Conservation (phyloP, 2,888 invertebrate genomes). For the Agrilus biguttatus region DNA sequence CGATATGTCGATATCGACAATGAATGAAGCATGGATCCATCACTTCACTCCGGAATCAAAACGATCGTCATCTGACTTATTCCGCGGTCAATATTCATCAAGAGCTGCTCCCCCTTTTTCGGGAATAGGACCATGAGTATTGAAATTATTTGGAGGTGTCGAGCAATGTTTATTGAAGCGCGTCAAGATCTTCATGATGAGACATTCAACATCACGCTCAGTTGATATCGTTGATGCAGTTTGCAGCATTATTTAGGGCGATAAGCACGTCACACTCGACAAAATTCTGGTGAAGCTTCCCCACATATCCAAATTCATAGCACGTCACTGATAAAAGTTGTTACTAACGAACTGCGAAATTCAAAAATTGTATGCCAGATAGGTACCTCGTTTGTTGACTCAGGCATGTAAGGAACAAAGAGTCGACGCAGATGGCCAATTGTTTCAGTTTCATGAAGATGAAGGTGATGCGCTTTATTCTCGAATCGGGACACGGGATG, state of each 20-base stretch:
- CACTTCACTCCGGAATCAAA: no score
- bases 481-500: slow-evolving; percentile 9
- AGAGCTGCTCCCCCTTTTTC: no score
- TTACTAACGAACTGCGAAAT: background rate
- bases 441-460: background rate
- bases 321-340: background rate
- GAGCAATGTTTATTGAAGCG: background rate
- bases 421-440: background rate
- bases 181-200: background rate
- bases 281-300: slow-evolving; percentile 5
- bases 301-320: background rate
- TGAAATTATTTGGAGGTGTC: background rate
- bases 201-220: background rate
- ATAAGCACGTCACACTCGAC: no score
- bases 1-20: no score
- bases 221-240: no score
- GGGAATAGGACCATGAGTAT: background rate
- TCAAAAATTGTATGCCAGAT: no score
- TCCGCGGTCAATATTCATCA: no score
- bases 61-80: no score
- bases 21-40: no score
- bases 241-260: no score
- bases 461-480: background rate
- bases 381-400: no score
- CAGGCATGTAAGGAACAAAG: background rate